A percentile compares a stretch with the other conserved stretches of the same genome.
Evolutionary conservation across 1,140 invertebrate genomes (phyloP).

Genomic region (Conus betulinus): DNA sequence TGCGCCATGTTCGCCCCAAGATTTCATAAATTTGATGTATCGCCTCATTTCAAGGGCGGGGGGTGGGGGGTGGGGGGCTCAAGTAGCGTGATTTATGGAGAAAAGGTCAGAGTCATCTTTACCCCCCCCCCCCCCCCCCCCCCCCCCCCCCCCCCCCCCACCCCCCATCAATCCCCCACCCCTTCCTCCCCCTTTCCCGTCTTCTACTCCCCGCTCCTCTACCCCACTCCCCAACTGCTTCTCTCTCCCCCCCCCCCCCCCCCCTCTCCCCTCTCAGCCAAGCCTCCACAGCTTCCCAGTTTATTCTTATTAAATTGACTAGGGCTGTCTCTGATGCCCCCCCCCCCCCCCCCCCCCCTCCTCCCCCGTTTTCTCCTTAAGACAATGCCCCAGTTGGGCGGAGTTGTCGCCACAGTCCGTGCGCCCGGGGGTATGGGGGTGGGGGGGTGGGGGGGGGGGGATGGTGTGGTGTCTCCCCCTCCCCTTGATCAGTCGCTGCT

Average conservation of each 20-base stretch:
- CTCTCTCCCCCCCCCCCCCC: neutral
- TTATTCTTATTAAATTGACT: constrained; percentile 41
- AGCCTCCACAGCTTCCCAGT: neutral
- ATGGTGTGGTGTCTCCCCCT: neutral
- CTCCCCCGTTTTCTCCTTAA: neutral
- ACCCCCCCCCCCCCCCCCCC: neutral
- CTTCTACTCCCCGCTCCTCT: too few species aligned
- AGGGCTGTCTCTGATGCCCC: neutral
- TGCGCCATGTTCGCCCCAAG: constrained; percentile 24
- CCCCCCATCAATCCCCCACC: too few species aligned
- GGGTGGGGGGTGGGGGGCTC: neutral
- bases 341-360: neutral
- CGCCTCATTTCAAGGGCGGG: constrained; percentile 29
- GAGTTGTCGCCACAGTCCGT: neutral
- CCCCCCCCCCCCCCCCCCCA: neutral
- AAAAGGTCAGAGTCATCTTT: constrained; percentile 33
- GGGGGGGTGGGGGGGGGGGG: too few species aligned
- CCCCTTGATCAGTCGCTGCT: constrained; percentile 23
- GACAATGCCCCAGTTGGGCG: neutral
- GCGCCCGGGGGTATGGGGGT: neutral
- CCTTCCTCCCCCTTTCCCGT: neutral
- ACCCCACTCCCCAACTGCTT: neutral
- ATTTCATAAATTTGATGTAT: constrained; percentile 44
- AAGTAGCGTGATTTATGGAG: constrained; percentile 31
- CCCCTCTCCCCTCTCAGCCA: neutral